Evolutionary conservation across 2,797 vertebrate genomes (phyloP), one percentile per base, ranked within the genome.

Genomic region (Kryptolebias ocellatus): DNA sequence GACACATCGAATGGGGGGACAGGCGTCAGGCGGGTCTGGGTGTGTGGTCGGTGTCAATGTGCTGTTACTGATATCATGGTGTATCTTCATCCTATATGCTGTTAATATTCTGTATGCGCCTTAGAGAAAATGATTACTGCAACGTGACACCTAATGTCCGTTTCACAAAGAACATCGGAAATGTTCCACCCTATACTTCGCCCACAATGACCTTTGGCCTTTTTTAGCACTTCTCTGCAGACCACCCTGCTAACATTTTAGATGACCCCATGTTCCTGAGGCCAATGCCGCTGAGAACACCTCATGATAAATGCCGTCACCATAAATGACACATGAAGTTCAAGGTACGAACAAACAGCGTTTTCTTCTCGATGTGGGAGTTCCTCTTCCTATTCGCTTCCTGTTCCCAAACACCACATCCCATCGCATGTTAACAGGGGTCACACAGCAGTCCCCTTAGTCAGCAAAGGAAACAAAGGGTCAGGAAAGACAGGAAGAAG

Each of bases 21-120:
- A 74, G 80, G 84, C 67, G 69, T 86, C 79, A 83, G 78, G 77
- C 66, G 18, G 79, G 56, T 70, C 52, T 55, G 72, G 72, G 79
- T 83, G 82, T 70, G 76, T 65, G 70, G 71, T 29, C 2, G 58
- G 86, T 86, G 88, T 89, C 83, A 87, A 74, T 78, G 83, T 76
- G 87, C 78, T 79, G 85, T 84, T 81, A 90, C 78, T 76, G 83
- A 92, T 87, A 90, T 64, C 80, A 70, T 34, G 67, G 77, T 78
- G 87, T 75, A 46, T 87, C 85, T 88, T 83, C 83, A 88, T 87
- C 74, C 57, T 50, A 78, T 14, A 72, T 39, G 28, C 74, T 76
- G 84, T 86, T 80, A 87, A 88, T 86, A 77, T 80, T 55, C 72
- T 65, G 57, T 42, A 67, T 72, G 66, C 67, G 62, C 60, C 64